Base-by-base conservation (phyloP, 2,888 invertebrate genomes). In the Gibbula magus region DNA sequence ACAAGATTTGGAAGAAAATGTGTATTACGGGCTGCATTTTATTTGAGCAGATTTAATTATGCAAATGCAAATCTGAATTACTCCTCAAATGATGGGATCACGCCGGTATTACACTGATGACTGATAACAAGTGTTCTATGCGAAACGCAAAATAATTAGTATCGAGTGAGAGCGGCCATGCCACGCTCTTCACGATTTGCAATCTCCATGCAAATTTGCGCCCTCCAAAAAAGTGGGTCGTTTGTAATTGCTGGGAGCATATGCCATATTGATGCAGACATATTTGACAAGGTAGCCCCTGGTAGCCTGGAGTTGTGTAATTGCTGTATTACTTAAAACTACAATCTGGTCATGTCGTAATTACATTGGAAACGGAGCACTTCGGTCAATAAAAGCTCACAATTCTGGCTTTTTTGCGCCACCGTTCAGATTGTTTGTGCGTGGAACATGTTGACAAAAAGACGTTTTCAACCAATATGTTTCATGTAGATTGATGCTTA, bases 1-100 rank as follows among this genome's bases (percentile, higher is more conserved):
- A 83, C 81, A 80, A 81, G 80, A 81, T 83, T 83, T 79, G 56
- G 76, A 70, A 79, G 78, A 77, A 81, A 83, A 80, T 81, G 81
- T 81, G 81, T 80, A 80, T 83, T 83, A 78, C 79, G 76, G 75
- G 74, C 76, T 52, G 79, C 78, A 73, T 83, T 83, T 83, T 79
- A 83, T 83, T 81, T 75, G 83, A 77, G 75, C 75, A 78, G 78
- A 83, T 83, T 83, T 79, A 80, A 83, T 83, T 83, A 83, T 83
- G 83, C 80, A 83, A 79, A 83, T 83, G 83, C 77, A 67, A 61
- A 74, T 79, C 78, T 79, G 81, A 80, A 81, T 81, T 81, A 80
- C 81, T 53, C 74, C 73, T 45, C 70, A 70, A 74, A 77, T 78
- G 76, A 78, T 74, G 56, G 70, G 81, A 78, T 81, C 77, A 78